Base-by-base conservation (phyloP, 2,797 vertebrate genomes). In the Balearica regulorum region DNA sequence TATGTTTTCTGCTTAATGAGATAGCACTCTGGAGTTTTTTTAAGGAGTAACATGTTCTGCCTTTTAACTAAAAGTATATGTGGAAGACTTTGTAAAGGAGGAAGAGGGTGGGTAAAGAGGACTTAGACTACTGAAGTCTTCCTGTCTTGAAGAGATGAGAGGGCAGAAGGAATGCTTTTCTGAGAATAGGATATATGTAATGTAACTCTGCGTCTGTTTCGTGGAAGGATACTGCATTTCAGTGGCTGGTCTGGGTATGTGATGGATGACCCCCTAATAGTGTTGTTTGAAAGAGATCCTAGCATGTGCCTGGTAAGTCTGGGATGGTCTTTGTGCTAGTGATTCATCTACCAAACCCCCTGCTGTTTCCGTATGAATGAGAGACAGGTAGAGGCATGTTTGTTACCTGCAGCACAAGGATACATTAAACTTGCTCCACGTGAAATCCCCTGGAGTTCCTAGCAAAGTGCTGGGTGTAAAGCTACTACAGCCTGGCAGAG, bases 231-330 rank as follows among this genome's bases (percentile, higher is more conserved):
- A 9, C 3, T 35, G 7, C 2, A 20, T 86, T 90, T 91, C n/a
- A 57, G 37, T 22, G 33, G 10, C 8, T 88, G 37, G 3, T 57
- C 28, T 77, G 25, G 5, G 2, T 41, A 13, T 46, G 5, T 41
- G 51, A 24, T 54, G 15, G 43, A 83, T 70, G 11, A 37, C 1
- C 1, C 3, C 3, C 10, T 48, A 43, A 21, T 11, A 18, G 0
- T 46, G 3, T 29, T 46, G 9, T 64, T 55, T 78, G 48, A 94
- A 83, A 79, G 57, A 39, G 12, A 35, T 46, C 5, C 10, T 65
- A 44, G 11, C 2, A 24, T 6, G 6, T n/a, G 15, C 4, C 21
- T n/a, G 16, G 1, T 49, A 80, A 73, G 20, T 35, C 15, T 41
- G 35, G 28, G 12, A 12, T 9, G 8, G 2, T 46, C 18, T 54